Evolutionary conservation across 2,797 vertebrate genomes (phyloP).

Genomic region (Benthosema pterotum): DNA sequence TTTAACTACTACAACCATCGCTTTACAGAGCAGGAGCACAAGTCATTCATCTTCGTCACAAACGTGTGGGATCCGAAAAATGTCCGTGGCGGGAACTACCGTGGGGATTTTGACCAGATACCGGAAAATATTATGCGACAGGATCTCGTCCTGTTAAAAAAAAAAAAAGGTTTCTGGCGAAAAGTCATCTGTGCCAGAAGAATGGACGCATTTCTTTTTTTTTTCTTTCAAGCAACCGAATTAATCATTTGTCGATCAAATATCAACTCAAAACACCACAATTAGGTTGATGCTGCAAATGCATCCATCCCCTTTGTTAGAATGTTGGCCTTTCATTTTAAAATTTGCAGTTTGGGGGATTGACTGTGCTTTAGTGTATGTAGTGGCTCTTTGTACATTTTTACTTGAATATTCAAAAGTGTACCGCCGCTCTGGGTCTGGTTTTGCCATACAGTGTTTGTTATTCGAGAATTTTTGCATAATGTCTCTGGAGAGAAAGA

Average conservation of each 20-base stretch:
- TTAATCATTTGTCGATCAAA: too few species aligned
- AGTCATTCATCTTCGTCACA: not conserved
- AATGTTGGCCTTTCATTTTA: slow-evolving; percentile 10
- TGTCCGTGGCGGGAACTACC: too few species aligned
- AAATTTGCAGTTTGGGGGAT: slow-evolving; percentile 23
- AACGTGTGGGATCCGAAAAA: too few species aligned
- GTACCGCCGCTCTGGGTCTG: slow-evolving; percentile 33
- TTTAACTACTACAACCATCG: slow-evolving; percentile 35
- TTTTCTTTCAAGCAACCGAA: slow-evolving; percentile 28
- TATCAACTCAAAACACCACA: slow-evolving; percentile 4
- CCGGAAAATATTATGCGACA: too few species aligned
- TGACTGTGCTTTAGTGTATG: too few species aligned
- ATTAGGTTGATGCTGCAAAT: slow-evolving; percentile 49
- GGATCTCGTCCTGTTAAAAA: too few species aligned
- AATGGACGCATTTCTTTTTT: not conserved
- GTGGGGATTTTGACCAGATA: too few species aligned
- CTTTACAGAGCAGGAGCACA: slow-evolving; percentile 25
- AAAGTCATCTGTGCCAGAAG: not conserved
- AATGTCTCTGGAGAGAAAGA: not conserved
- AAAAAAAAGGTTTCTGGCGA: too few species aligned
- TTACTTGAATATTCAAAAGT: slow-evolving; percentile 50
- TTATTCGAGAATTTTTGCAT: not conserved
- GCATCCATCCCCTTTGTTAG: slow-evolving; percentile 36
- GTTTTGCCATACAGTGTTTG: slow-evolving; percentile 38
- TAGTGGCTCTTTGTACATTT: slow-evolving; percentile 42